Conservation (phyloP, 2,888 invertebrate genomes). For the Thereva unica region DNA sequence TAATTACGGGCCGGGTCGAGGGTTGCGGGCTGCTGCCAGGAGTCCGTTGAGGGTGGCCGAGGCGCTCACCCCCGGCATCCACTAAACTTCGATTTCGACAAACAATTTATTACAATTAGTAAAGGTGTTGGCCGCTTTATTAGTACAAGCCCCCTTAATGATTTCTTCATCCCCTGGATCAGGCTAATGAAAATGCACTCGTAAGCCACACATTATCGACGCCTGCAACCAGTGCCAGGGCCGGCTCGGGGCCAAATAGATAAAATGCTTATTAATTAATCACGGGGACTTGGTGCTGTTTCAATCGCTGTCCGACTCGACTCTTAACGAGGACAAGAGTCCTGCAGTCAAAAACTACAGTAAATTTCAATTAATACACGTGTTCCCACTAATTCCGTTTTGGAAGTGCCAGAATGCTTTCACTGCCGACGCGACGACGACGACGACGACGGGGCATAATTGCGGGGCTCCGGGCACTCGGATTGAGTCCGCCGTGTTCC, state of each 20-base stretch:
- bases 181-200: no score
- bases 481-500: no score
- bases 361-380: constrained; percentile 35
- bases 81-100: constrained; percentile 34
- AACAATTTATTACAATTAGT: constrained; percentile 41
- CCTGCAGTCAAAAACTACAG: constrained; percentile 11
- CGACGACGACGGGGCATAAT: no score
- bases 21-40: neutral
- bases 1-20: constrained; percentile 37
- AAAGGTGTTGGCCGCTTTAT: constrained; percentile 39
- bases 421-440: no score
- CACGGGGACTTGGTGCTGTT: no score
- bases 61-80: neutral
- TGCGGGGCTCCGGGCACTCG: no score
- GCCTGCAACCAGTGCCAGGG: no score
- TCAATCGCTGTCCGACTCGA: no score
- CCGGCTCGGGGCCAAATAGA: no score
- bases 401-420: neutral
- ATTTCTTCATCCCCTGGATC: constrained; percentile 25
- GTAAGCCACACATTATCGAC: no score
- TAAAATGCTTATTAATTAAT: no score
- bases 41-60: neutral
- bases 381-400: constrained; percentile 23
- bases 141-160: constrained; percentile 23
- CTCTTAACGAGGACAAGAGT: neutral